Base-by-base conservation (phyloP, 2,113 vertebrate species). In the Calyptommatus sinebrachiatus region DNA sequence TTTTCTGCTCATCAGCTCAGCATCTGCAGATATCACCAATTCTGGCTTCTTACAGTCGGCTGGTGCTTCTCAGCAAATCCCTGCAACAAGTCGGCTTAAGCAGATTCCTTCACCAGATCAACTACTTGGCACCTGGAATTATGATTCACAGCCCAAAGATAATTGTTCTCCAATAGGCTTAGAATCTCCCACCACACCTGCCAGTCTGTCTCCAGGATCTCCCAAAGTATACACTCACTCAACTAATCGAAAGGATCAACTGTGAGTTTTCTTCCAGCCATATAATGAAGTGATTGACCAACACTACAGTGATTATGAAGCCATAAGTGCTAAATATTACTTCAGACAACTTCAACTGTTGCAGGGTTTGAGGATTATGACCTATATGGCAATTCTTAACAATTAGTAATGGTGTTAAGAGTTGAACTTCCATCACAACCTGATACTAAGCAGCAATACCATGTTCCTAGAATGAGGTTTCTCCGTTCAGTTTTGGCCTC, bases 11-110 rank as follows among this genome's bases (percentile, higher is more conserved):
- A 78, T 86, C 63, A 77, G 87, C 45, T 81, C 88, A 14, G 29
- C 89, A 24, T 21, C 95, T 29, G 92, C 89, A 53, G 97, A 98
- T 83, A 94, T 98, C 86, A 94, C 91, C 70, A 98, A 98, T 90
- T 95, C 96, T 73, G 97, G 4, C 92, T 98, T 97, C 91, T 94
- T 97, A 89, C 95, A 95, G 2, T 45, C 96, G 83, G 88, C 91
- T 62, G 12, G 83, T 80, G 90, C 93, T 0, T 88, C 91, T 71
- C 91, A 90, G 71, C 88, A 84, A 16, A 71, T 80, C 10, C 53
- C 87, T 77, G 28, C 87, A 74, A 41, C 78, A 62, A 85, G 83
- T 67, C 92, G 92, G 68, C 87, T 92, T 78, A 97, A 95, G 89
- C 88, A 94, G 75, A 84, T 86, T 69, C 87, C 93, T 62, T 92